Evolutionary conservation across 2,888 invertebrate species (phyloP), one percentile per base, ranked within the genome.

Genomic region (Oscheius myriophilus): DNA sequence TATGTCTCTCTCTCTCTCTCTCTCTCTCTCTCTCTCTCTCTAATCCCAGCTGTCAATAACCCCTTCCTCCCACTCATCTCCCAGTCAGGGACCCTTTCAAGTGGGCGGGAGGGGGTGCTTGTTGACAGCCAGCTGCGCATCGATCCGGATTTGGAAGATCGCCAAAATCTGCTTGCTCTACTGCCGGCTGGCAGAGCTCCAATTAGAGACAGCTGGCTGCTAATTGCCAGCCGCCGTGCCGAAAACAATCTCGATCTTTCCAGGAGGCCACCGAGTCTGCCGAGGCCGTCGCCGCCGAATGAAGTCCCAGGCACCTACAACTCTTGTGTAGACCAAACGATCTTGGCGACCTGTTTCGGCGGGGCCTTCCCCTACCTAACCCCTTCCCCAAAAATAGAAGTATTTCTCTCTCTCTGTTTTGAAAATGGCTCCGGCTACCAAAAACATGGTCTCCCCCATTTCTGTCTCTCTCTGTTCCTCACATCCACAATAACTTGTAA

Each of bases 261-360:
- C 26, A 16, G 16, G 49, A 45, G 26, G 49, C 45, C 45, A 49
- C 18, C 39, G 66, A 66, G 12, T n/a, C 55, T 12, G 66, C 55
- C 33, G 54, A 54, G 33, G 65, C 65, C 51, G 66, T 66, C n/a
- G 58, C 61, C 46, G 61, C 61, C 61, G 61, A 61, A 42, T 61
- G 33, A 45, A 33, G 33, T 33, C 9, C 33, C 26, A 25, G 25
- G n/a, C 49, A n/a, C 18, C 33, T 25, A 11, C 25, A n/a, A 14
- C 7, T 33, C 33, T 33, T 26, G 45, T 55, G 26, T 55, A 55
- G 66, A 66, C 66, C 66, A 66, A 65, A 65, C 42, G 66, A 66
- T 66, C 66, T 66, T 42, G 54, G 64, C 23, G 14, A 42, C 45
- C 39, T 53, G 46, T 33, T 65, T 51, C 63, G 63, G 63, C 49